Evolutionary conservation across 2,888 invertebrate species (phyloP), one percentile per base, ranked within the genome.

Genomic region (Oscheius sp.): DNA sequence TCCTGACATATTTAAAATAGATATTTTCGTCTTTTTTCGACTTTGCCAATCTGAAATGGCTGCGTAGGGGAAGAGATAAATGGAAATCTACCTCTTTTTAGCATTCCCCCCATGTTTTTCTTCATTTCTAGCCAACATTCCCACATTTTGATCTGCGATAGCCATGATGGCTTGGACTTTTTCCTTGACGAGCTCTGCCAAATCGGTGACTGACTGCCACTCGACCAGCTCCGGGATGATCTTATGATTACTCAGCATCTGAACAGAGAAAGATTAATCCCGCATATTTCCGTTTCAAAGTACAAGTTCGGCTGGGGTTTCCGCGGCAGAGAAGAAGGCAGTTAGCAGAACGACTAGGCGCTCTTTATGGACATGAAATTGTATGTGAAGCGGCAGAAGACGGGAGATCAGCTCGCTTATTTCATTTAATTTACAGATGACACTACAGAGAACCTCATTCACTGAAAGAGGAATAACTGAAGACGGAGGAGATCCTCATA

Each of bases 141-240:
- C 74, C 13, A 74, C 70, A 27, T 74, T 69, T 45, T 74, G 61
- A 41, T 74, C 74, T 3, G 66, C 56, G 13, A 64, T 56, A 0
- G 74, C 74, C 74, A 74, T 70, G 1, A 71, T 74, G 16, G 58
- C 16, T 16, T 59, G 59, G n/a, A 69, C 68, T 25, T 74, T 74
- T 13, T 25, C 29, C 25, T 74, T 46, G 13, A 69, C 52, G 23
- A 74, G 35, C 18, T 2, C 21, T 9, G 74, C 52, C 23, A 74
- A 21, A 2, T n/a, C 16, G 43, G 27, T 27, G 35, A 73, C 23
- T 3, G 41, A 29, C n/a, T 69, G 23, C 68, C 68, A 73, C 7
- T 68, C 68, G 25, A 29, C 25, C 41, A 73, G 41, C 16, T 64
- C 72, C 9, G 64, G 55, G n/a, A 66, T 16, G 3, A 43, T 2